A percentile compares a stretch with the other conserved stretches of the same genome.
Conservation (phyloP, 2,888 invertebrate species). For the Mythimna vitellina region DNA sequence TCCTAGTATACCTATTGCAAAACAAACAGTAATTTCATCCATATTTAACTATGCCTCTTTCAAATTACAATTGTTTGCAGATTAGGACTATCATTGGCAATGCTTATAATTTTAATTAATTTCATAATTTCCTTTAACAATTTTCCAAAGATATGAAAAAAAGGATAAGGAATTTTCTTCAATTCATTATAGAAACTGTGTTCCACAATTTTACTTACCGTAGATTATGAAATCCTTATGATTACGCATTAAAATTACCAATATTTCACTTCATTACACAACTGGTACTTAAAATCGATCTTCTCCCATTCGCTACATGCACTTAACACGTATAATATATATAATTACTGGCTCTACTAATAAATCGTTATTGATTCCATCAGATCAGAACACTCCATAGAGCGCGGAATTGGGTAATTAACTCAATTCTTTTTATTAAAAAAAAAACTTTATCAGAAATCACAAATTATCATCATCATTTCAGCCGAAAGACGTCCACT, state of each 20-base stretch:
- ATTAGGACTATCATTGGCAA: neutral
- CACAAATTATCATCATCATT: too few species aligned
- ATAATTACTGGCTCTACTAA: constrained; percentile 37
- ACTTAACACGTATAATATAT: constrained; percentile 38
- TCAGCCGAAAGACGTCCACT: too few species aligned
- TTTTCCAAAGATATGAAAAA: neutral
- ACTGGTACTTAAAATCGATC: constrained; percentile 25
- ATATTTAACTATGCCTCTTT: neutral
- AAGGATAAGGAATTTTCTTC: neutral
- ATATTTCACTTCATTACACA: constrained; percentile 25
- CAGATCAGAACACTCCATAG: constrained; percentile 34
- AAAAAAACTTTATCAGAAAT: too few species aligned
- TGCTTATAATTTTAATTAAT: neutral
- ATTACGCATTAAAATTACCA: constrained; percentile 6
- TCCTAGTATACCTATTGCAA: neutral
- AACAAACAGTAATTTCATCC: neutral
- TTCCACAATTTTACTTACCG: neutral
- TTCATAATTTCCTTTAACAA: neutral
- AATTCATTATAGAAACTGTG: neutral
- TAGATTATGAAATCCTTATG: neutral
- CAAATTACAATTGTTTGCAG: neutral
- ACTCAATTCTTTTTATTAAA: too few species aligned
- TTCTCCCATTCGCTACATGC: constrained; percentile 9
- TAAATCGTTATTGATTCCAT: constrained; percentile 55
- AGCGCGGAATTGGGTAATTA: neutral